Evolutionary conservation across 2,797 vertebrate genomes (phyloP).

Genomic region (Sebastes cheni): DNA sequence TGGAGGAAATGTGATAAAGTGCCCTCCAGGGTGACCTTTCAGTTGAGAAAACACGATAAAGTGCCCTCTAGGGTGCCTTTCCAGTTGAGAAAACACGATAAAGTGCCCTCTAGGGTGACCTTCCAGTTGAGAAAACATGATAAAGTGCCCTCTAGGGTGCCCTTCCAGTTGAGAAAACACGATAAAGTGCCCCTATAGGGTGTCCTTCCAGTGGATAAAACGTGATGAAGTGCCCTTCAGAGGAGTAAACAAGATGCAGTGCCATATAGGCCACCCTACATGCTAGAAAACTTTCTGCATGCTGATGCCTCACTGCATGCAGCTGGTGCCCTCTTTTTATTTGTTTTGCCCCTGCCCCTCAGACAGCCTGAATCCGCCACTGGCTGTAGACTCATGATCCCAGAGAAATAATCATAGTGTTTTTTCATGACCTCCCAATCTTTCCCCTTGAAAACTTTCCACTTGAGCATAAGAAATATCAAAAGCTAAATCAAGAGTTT

Average conservation of each 20-base stretch:
- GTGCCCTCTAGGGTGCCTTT: too few relatives aligned
- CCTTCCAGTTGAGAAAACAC: too few relatives aligned
- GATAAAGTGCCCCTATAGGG: too few relatives aligned
- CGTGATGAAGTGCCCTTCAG: too few relatives aligned
- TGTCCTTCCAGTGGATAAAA: too few relatives aligned
- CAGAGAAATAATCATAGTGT: neutral
- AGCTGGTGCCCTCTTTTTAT: neutral
- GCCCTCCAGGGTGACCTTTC: fast-evolving
- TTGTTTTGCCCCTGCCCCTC: neutral
- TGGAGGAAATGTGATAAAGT: fast-evolving
- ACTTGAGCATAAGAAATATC: neutral
- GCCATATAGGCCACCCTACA: too few relatives aligned
- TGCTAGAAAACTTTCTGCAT: neutral
- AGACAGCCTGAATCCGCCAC: too few relatives aligned
- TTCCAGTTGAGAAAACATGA: too few relatives aligned
- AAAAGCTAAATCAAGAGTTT: neutral
- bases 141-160: too few relatives aligned
- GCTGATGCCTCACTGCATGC: neutral
- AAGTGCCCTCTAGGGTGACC: too few relatives aligned
- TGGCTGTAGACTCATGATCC: neutral
- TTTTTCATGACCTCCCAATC: neutral
- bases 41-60: fast-evolving
- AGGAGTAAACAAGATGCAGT: too few relatives aligned
- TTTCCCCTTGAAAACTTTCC: neutral
- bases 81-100: too few relatives aligned